Conservation (phyloP, 1,140 invertebrate species). For the Drosophila miranda region DNA sequence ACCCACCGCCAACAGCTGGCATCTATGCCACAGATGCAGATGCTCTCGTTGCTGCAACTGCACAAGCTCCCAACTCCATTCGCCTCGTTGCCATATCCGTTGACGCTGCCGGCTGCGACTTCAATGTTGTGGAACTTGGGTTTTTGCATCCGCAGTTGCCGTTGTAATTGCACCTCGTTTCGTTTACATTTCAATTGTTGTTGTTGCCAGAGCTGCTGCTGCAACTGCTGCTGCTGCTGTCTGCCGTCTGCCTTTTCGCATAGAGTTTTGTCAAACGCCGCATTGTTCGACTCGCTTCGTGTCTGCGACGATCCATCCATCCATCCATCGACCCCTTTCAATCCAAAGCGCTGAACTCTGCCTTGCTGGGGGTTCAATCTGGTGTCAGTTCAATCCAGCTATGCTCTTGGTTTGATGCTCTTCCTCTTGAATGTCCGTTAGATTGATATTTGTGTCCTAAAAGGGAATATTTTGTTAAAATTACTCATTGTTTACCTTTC, state of each 20-base stretch:
- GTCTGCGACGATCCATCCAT: constrained; percentile 30
- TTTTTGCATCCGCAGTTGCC: constrained; percentile 69
- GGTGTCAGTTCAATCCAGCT: background rate
- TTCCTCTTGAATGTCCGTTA: background rate
- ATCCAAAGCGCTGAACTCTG: constrained; percentile 45
- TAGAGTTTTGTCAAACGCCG: constrained; percentile 53
- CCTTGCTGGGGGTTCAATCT: constrained; percentile 38
- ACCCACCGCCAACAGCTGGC: constrained; percentile 29
- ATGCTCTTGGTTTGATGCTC: constrained; percentile 4
- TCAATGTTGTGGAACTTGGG: constrained; percentile 45
- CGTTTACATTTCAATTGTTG: constrained; percentile 62
- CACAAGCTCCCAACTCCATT: constrained; percentile 2
- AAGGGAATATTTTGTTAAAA: too few relatives aligned
- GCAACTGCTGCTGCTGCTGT: constrained; percentile 10
- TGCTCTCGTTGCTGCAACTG: constrained; percentile 63
- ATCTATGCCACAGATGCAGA: constrained; percentile 53
- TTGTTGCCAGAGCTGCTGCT: constrained; percentile 11
- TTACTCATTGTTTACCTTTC: too few relatives aligned
- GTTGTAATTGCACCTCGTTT: constrained; percentile 67
- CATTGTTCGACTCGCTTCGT: constrained; percentile 46
- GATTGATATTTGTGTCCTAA: too few relatives aligned
- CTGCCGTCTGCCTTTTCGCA: constrained; percentile 40
- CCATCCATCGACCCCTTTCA: constrained; percentile 50
- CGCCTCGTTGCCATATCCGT: constrained; percentile 62
- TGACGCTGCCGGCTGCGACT: constrained; percentile 51